Evolutionary conservation across 2,888 invertebrate genomes (phyloP).

Genomic region (Cephalotes varians): DNA sequence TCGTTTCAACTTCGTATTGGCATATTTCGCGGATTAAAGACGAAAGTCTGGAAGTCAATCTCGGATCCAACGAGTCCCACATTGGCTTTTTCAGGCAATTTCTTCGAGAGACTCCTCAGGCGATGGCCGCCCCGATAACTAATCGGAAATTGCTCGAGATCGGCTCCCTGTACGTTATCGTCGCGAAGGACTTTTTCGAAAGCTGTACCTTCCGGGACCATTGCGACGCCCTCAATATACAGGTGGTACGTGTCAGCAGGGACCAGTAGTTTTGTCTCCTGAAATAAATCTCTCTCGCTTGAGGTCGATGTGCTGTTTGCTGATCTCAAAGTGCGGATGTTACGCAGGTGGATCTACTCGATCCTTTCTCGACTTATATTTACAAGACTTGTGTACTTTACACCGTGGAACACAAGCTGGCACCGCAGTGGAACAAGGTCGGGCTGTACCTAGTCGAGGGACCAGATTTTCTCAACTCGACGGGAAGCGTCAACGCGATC

Average conservation of each 20-base stretch:
- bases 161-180: constrained; percentile 26
- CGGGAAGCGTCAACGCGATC: constrained; percentile 72
- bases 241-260: neutral
- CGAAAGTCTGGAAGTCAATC: neutral
- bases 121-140: constrained; percentile 37
- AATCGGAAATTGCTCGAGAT: constrained; percentile 16
- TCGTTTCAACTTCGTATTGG: neutral
- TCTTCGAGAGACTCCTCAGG: constrained; percentile 27
- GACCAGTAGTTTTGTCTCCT: neutral
- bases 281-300: neutral
- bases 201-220: constrained; percentile 13
- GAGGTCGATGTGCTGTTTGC: neutral
- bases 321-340: neutral
- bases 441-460: constrained; percentile 77
- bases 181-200: neutral
- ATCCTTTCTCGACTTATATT: constrained; percentile 72
- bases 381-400: constrained; percentile 82
- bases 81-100: constrained; percentile 22
- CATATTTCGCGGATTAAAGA: neutral
- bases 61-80: neutral
- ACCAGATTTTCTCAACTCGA: constrained; percentile 75
- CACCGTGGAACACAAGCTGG: constrained; percentile 80
- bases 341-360: neutral
- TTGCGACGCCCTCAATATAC: constrained; percentile 2
- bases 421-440: constrained; percentile 83